phyloP scores from a whole-genome alignment of 2,113 vertebrate species.

The Triplophysa siluroides region DNA sequence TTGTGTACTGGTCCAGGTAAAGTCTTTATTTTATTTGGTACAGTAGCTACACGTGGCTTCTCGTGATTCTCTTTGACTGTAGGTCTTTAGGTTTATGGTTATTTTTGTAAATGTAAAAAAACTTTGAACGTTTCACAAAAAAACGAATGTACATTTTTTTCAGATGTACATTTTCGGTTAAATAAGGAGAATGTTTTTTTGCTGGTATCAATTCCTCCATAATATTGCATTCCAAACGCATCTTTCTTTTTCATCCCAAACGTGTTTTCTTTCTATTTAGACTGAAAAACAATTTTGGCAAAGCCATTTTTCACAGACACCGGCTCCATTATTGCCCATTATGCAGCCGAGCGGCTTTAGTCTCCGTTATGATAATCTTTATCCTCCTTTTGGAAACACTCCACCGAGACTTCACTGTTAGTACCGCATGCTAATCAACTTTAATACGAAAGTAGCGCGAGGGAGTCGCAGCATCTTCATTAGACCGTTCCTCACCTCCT shows the following conservation, averaged over 20 bases:
- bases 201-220: background rate
- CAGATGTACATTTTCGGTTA: constrained; percentile 6
- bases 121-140: no score
- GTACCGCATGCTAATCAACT: constrained; percentile 72
- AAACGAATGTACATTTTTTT: background rate
- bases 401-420: constrained; percentile 50
- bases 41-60: no score
- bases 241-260: constrained; percentile 10
- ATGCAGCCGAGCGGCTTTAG: constrained; percentile 25
- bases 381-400: constrained; percentile 36
- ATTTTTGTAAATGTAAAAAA: no score
- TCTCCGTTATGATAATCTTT: constrained; percentile 32
- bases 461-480: constrained; percentile 31
- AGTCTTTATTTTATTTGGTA: no score
- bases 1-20: no score
- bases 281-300: background rate
- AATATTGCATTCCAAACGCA: constrained; percentile 19
- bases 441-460: constrained; percentile 64
- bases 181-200: constrained; percentile 12
- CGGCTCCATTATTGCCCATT: constrained; percentile 27
- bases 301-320: constrained; percentile 27
- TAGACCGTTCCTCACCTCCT: constrained; percentile 45
- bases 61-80: no score
- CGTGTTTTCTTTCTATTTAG: constrained; percentile 23
- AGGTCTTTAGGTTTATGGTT: no score